Conservation (phyloP, 2,113 vertebrate species). For the Suncus etruscus region DNA sequence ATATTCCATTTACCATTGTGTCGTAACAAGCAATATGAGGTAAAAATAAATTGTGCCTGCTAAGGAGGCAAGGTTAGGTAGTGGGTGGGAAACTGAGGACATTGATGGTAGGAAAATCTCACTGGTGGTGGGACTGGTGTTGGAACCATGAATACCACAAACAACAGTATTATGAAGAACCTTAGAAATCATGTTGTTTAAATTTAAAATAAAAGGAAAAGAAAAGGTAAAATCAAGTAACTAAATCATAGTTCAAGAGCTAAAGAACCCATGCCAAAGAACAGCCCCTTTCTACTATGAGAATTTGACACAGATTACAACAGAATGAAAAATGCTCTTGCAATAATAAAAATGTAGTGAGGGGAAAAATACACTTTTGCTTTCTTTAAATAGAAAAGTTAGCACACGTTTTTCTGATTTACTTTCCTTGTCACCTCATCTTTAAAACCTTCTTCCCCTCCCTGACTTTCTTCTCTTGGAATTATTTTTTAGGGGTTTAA, state of each 20-base stretch:
- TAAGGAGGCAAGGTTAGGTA: no score
- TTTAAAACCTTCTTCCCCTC: not conserved
- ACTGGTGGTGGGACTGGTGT: no score
- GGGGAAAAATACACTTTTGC: not conserved
- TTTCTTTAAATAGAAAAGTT: not conserved
- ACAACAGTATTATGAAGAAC: no score
- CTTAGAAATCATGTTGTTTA: no score
- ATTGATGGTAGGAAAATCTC: no score
- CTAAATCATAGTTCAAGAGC: not conserved
- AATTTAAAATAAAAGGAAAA: no score
- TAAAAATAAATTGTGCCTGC: no score
- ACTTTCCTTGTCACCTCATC: not conserved
- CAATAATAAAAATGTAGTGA: not conserved
- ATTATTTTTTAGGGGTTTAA: constrained; percentile 91
- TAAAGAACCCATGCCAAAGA: not conserved
- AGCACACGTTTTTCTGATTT: not conserved
- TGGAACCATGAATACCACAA: no score
- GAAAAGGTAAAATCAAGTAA: no score
- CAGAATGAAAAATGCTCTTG: constrained; percentile 41
- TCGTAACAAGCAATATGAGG: no score
- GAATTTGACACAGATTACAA: constrained; percentile 41
- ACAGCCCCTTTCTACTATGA: not conserved
- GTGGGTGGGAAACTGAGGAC: no score
- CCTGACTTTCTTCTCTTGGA: constrained; percentile 85
- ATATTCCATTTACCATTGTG: no score